These are phyloP conservation scores for Xerus rutilus DNA, from an alignment of 2,797 vertebrate genomes.

Conservation along the genomic window DNA sequence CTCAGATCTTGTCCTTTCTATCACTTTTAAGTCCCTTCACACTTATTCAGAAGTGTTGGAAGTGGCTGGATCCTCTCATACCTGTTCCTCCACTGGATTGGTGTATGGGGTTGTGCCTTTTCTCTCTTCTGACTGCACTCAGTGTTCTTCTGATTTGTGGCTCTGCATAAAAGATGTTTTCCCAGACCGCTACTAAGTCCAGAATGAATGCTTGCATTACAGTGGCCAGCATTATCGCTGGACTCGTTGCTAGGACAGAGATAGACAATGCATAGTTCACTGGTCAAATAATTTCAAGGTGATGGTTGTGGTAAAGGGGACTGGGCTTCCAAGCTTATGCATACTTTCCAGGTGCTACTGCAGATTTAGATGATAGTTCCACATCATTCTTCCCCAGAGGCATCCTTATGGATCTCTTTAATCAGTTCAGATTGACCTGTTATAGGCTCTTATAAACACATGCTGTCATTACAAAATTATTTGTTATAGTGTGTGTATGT, in stretches of 20 bases:
- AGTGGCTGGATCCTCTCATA: neutral
- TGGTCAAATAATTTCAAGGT: neutral
- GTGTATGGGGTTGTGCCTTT: neutral
- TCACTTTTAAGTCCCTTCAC: neutral
- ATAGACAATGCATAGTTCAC: neutral
- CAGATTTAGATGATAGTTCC: neutral
- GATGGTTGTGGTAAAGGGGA: neutral
- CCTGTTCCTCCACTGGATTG: neutral
- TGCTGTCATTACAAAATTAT: neutral
- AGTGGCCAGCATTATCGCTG: neutral
- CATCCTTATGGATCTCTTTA: neutral
- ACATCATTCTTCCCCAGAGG: neutral
- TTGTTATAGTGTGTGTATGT: neutral
- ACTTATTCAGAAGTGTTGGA: neutral
- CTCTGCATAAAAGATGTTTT: neutral
- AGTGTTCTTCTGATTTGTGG: neutral
- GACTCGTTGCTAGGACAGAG: neutral
- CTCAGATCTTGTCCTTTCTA: conserved; percentile 19
- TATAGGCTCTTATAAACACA: neutral
- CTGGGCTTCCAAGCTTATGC: neutral
- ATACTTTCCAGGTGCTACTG: neutral
- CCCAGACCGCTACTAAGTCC: neutral
- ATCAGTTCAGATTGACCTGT: neutral
- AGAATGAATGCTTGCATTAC: neutral
- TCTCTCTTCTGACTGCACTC: neutral